Evolutionary conservation across 2,113 vertebrate species (phyloP), one percentile per base, ranked within the genome.

Genomic region (Electrona antarctica): DNA sequence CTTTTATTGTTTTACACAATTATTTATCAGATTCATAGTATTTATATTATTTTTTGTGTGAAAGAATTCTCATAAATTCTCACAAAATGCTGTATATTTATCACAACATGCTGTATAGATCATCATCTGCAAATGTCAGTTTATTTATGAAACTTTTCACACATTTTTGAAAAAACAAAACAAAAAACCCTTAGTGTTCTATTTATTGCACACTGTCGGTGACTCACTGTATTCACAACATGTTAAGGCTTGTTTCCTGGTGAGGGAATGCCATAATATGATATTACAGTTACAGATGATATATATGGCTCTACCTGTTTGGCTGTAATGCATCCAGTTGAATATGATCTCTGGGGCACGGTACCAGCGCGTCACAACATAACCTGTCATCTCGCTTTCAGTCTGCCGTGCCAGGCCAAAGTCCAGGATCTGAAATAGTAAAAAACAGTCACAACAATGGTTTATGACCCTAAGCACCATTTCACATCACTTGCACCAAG

Each of bases 311-410:
- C 83, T 61, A 95, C 94, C 94, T 88, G 91, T 90, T 64, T 95
- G 92, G 71, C 84, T 94, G 79, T 95, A 95, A 85, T 93, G 94
- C 94, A 95, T 95, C 94, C 94, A 95, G 90, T 95, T 95, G 67
- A 95, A 91, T 49, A 95, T 95, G 82, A 95, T 29, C 82, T 95
- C 94, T 7, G 94, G 94, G 4, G 94, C 91, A 77, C 94, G 78
- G 88, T 95, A 95, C 94, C 94, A 95, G 50, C 94, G 92, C 0
- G 94, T 95, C 68, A 94, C 93, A 6, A 95, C 94, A 41, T 95
- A 95, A 12, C 94, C 94, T 0, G 94, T 95, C 94, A 95, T 95
- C 71, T 95, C 94, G 48, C 71, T 90, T 79, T 95, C 94, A 0
- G 91, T 84, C 13, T 93, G 94, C 66, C 94, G 86, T 0, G 94